Evolutionary conservation across 2,888 invertebrate genomes (phyloP), one percentile per base, ranked within the genome.

Genomic region (Nebria brevicollis): DNA sequence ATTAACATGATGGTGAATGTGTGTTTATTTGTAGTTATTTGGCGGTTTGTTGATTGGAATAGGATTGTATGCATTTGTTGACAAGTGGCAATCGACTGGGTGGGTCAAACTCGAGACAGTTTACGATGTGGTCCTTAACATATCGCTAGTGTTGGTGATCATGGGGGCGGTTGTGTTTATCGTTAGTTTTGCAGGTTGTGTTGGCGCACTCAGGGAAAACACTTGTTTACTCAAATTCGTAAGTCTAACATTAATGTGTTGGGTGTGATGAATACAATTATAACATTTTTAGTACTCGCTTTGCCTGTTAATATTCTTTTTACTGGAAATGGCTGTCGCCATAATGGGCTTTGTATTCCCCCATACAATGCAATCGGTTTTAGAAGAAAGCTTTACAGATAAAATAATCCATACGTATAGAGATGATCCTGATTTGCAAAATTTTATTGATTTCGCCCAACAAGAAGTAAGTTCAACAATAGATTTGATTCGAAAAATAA

Each of bases 271-370:
- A 34, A 34, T 34, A 34, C 34, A 34, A 4, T 0, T 66, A 5
- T 77, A 20, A 34, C 54, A 66, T 68, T 92, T 92, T 72, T 91
- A 96, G 97, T 98, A 98, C 88, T 97, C 97, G 0, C 91, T 97
- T 84, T 96, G 96, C 87, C 91, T 98, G 83, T 90, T 97, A 73
- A 91, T 97, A 83, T 94, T 98, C 85, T 98, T 98, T 87, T 91
- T 98, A 73, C 91, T 97, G 87, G 97, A 98, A 91, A 96, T 98
- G 94, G 95, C 95, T 0, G 94, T 97, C 75, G 97, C 97, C 0
- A 95, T 97, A 41, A 93, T 97, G 87, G 97, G 97, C 11, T 98
- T 98, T 90, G 96, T 98, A 68, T 98, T 97, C 88, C 97, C 97
- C 5, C 95, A 96, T 84, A 94, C 96, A 25, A 94, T 97, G 89